Evolutionary conservation across 2,888 invertebrate species (phyloP).

Genomic region (Helobdella robusta): DNA sequence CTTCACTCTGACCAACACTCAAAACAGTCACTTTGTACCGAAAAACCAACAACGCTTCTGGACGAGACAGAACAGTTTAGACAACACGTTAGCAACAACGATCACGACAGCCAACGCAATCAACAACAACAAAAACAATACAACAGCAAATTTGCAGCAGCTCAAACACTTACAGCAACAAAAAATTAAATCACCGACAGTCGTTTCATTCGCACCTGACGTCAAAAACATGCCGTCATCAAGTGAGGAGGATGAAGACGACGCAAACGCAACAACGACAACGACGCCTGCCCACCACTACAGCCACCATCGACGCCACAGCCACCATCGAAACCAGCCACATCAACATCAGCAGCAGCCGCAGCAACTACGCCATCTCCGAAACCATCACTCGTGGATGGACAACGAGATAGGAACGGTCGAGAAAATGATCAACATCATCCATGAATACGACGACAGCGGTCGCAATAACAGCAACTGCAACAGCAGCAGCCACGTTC

Average conservation of each 20-base stretch:
- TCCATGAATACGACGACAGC: conserved; percentile 55
- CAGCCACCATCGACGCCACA: background rate
- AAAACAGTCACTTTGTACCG: conserved; percentile 10
- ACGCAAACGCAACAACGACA: background rate
- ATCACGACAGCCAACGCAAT: background rate
- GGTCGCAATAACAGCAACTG: conserved; percentile 58
- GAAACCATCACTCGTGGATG: conserved; percentile 17
- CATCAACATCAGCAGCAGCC: background rate
- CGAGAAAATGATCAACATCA: conserved; percentile 7
- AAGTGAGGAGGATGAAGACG: conserved; percentile 11
- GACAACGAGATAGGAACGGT: conserved; percentile 13
- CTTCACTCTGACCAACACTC: background rate
- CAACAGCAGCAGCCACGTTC: background rate
- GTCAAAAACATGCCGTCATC: background rate
- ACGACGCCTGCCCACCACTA: background rate
- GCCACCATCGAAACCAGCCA: background rate
- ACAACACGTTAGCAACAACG: background rate
- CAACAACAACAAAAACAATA: background rate
- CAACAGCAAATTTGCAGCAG: background rate
- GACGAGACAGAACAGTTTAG: conserved; percentile 8
- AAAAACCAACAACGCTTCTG: conserved; percentile 24
- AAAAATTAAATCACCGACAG: background rate
- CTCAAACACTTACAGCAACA: background rate
- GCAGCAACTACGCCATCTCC: background rate
- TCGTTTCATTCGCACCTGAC: conserved; percentile 13